These are phyloP conservation scores for Podarcis raffonei DNA, from an alignment of 2,113 vertebrate species.

Conservation along the genomic window DNA sequence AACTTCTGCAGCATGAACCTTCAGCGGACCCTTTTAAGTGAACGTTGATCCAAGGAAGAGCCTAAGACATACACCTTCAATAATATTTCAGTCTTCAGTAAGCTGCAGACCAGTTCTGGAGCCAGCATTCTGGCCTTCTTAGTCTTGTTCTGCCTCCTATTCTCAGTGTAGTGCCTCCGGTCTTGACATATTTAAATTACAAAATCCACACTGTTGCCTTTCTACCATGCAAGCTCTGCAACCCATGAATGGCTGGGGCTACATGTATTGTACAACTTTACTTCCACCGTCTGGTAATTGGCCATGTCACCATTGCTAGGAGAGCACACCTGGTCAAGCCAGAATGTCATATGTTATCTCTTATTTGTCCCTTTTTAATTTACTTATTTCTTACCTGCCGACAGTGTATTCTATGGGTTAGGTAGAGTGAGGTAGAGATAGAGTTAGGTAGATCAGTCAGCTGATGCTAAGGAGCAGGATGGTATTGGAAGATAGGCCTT, in stretches of 20 bases:
- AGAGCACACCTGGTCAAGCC: not conserved
- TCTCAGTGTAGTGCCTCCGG: not conserved
- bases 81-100: not conserved
- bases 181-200: not conserved
- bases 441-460: too few relatives aligned
- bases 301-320: too few relatives aligned
- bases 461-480: not conserved
- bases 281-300: not conserved
- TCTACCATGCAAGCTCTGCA: not conserved
- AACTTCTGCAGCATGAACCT: too few relatives aligned
- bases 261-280: not conserved
- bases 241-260: not conserved
- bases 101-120: not conserved
- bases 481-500: not conserved
- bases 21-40: not conserved
- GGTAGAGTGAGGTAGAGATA: too few relatives aligned
- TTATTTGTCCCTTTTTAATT: conserved; percentile 31
- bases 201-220: not conserved
- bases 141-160: not conserved
- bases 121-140: not conserved
- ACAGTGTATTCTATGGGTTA: not conserved
- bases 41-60: not conserved
- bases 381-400: not conserved
- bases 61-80: not conserved
- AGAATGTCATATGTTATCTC: not conserved